Evolutionary conservation across 2,888 invertebrate species (phyloP).

Genomic region (Hypomecis punctinalis): DNA sequence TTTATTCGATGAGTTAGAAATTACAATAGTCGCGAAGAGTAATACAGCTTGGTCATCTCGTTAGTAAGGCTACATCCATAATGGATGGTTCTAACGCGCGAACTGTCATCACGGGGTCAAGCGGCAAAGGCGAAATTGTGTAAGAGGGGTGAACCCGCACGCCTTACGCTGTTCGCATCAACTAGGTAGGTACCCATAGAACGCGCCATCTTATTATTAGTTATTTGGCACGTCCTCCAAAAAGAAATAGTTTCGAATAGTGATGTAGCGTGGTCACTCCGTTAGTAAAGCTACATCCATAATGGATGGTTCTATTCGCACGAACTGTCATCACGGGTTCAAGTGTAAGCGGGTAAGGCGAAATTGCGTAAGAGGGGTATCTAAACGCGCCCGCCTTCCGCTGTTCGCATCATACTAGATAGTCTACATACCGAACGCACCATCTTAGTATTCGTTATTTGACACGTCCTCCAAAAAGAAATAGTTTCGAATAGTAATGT

Average conservation of each 20-base stretch:
- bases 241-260: background rate
- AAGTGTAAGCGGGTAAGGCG: conserved; percentile 80
- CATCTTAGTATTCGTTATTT: too few species aligned
- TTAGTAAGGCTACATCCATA: conserved; percentile 39
- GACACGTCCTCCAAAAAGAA: too few species aligned
- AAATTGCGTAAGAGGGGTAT: conserved; percentile 76
- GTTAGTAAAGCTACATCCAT: conserved; percentile 39
- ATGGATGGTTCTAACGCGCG: conserved; percentile 48
- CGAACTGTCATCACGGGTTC: conserved; percentile 68
- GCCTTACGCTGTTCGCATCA: too few species aligned
- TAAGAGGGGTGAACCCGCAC: conserved; percentile 79
- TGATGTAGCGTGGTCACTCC: conserved; percentile 18
- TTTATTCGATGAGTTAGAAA: too few species aligned
- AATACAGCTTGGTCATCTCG: conserved; percentile 20
- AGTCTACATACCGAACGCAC: too few species aligned
- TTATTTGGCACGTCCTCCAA: too few species aligned
- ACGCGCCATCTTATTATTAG: too few species aligned
- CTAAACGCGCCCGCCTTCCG: too few species aligned
- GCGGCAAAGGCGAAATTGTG: conserved; percentile 80
- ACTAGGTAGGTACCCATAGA: too few species aligned
- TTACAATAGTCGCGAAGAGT: background rate
- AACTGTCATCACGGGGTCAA: conserved; percentile 71
- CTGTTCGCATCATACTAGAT: too few species aligned
- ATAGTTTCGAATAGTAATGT: too few species aligned
- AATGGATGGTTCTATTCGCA: conserved; percentile 47